Percentiles rank a stretch among this genome's conserved stretches.
Evolutionary conservation across 2,888 invertebrate genomes (phyloP).

Genomic region (Eulithis testata): DNA sequence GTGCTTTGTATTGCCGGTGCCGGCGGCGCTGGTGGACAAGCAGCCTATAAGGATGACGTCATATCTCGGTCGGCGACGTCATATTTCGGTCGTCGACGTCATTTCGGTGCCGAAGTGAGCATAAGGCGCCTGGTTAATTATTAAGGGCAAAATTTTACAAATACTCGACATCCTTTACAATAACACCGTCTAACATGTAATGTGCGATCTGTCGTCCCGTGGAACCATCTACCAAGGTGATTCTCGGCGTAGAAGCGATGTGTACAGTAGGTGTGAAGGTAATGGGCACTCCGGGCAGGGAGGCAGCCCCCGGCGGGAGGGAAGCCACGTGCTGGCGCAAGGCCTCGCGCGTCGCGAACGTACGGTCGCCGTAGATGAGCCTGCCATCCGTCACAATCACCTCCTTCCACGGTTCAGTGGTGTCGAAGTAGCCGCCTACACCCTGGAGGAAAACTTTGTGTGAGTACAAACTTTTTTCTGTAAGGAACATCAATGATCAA

Average conservation of each 20-base stretch:
- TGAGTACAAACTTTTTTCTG: too few species aligned
- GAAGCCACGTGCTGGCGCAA: slow-evolving; percentile 51
- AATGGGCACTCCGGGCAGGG: slow-evolving; percentile 34
- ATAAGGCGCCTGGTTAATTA: too few species aligned
- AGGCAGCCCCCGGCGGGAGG: slow-evolving; percentile 49
- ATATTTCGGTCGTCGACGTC: too few species aligned
- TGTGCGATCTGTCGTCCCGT: slow-evolving; percentile 64
- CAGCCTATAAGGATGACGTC: too few species aligned
- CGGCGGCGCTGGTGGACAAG: too few species aligned
- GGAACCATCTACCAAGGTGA: slow-evolving; percentile 55
- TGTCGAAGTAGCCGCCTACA: slow-evolving; percentile 77
- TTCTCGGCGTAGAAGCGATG: slow-evolving; percentile 47
- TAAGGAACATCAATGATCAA: too few species aligned
- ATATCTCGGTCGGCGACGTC: too few species aligned
- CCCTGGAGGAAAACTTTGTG: slow-evolving; percentile 53
- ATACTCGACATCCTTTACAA: slow-evolving; percentile 59
- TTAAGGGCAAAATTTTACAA: slow-evolving; percentile 54
- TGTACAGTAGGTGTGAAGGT: slow-evolving; percentile 50
- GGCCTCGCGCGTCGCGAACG: slow-evolving; percentile 59
- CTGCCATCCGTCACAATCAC: slow-evolving; percentile 48
- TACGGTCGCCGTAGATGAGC: slow-evolving; percentile 61
- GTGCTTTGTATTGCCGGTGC: too few species aligned
- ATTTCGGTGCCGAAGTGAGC: too few species aligned
- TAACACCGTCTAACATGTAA: slow-evolving; percentile 59
- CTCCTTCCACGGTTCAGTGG: slow-evolving; percentile 58